phyloP scores from a whole-genome alignment of 2,113 vertebrate genomes.

The Lepus americanus region DNA sequence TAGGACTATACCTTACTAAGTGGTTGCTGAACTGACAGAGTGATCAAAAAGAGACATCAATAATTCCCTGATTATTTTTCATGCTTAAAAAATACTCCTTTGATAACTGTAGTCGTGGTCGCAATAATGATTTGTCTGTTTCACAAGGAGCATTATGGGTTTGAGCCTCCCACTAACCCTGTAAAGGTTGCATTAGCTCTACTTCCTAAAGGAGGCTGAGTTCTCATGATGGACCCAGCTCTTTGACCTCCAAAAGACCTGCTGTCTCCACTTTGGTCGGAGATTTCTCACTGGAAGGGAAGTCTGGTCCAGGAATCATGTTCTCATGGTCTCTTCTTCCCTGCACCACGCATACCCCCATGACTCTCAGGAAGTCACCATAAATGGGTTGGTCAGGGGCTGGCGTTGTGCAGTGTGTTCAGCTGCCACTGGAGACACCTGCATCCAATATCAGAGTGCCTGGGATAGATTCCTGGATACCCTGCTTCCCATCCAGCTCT shows the following conservation, averaged over 20 bases:
- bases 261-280: not conserved
- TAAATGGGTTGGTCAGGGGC: too few relatives aligned
- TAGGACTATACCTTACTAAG: not conserved
- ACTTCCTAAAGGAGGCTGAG: not conserved
- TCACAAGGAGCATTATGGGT: not conserved
- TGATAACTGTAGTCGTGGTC: not conserved
- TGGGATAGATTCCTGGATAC: too few relatives aligned
- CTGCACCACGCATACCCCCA: rapidly evolving
- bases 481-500: too few relatives aligned
- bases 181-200: not conserved
- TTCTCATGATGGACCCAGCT: not conserved
- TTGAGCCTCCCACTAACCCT: not conserved
- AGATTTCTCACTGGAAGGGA: not conserved
- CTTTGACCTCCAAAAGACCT: not conserved
- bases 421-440: too few relatives aligned
- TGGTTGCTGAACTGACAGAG: not conserved
- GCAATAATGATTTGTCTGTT: not conserved
- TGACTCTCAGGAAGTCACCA: too few relatives aligned
- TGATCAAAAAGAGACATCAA: not conserved
- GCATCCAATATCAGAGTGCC: too few relatives aligned
- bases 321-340: not conserved
- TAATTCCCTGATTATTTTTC: not conserved
- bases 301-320: too few relatives aligned
- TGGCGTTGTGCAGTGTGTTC: too few relatives aligned
- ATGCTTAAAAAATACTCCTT: not conserved